A percentile compares a stretch with the other conserved stretches of the same genome.
Conservation (phyloP, 2,113 vertebrate genomes). For the Saguinus midas region DNA sequence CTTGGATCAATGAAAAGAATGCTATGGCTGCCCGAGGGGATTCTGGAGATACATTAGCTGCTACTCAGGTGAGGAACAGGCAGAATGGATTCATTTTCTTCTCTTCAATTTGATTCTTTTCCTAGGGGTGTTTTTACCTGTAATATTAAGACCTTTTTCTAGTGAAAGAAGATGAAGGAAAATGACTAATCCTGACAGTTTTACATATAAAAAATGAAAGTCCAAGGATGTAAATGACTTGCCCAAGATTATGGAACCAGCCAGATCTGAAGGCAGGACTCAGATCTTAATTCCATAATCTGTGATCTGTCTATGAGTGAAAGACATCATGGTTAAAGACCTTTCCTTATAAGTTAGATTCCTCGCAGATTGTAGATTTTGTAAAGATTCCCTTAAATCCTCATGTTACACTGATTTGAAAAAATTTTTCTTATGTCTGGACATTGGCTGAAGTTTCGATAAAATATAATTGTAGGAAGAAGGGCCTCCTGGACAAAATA, state of each 20-base stretch:
- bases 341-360: background rate
- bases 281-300: background rate
- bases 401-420: background rate
- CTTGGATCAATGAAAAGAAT: conserved; percentile 71
- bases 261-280: background rate
- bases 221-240: background rate
- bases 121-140: background rate
- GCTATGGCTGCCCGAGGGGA: conserved; percentile 33
- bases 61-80: conserved; percentile 61
- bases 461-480: background rate
- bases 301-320: background rate
- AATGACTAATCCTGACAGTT: background rate
- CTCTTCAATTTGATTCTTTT: background rate
- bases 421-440: background rate
- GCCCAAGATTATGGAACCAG: too few relatives aligned
- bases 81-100: background rate
- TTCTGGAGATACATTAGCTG: conserved; percentile 64
- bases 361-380: background rate
- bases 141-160: background rate
- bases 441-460: background rate
- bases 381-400: background rate
- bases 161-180: background rate
- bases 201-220: background rate
- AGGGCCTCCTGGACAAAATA: background rate
- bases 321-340: background rate